A percentile compares a stretch with the other conserved stretches of the same genome.
Conservation (phyloP, 2,888 invertebrate species). For the Drosophila dives region DNA sequence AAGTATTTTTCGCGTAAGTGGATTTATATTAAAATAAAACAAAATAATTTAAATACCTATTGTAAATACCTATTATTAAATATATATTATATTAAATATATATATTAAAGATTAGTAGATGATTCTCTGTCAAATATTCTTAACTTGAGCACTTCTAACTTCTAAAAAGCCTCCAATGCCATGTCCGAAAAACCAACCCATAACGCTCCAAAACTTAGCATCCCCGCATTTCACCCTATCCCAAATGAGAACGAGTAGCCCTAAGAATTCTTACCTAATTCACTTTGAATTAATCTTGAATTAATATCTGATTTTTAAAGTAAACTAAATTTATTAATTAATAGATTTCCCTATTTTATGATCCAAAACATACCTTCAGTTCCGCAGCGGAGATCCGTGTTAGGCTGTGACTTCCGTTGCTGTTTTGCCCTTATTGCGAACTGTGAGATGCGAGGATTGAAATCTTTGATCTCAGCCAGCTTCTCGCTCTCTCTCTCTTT, state of each 20-base stretch:
- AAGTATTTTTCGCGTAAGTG: not conserved
- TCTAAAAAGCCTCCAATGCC: not conserved
- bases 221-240: not conserved
- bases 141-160: not conserved
- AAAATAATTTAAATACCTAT: not conserved
- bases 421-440: constrained; percentile 28
- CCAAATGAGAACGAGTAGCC: not conserved
- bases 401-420: constrained; percentile 21
- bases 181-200: not conserved
- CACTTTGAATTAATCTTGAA: no score
- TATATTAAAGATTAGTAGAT: no score
- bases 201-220: not conserved
- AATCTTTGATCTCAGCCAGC: constrained; percentile 20
- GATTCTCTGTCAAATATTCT: not conserved
- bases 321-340: not conserved
- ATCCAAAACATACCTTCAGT: constrained; percentile 18
- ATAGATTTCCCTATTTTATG: not conserved
- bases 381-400: not conserved
- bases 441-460: not conserved
- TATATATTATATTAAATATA: no score
- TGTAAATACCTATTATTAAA: no score
- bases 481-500: not conserved
- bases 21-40: not conserved
- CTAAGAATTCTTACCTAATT: not conserved
- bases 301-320: not conserved